Percentiles rank a stretch among this genome's conserved stretches.
phyloP scores from a whole-genome alignment of 2,113 vertebrate genomes.

The Vulpes vulpes region DNA sequence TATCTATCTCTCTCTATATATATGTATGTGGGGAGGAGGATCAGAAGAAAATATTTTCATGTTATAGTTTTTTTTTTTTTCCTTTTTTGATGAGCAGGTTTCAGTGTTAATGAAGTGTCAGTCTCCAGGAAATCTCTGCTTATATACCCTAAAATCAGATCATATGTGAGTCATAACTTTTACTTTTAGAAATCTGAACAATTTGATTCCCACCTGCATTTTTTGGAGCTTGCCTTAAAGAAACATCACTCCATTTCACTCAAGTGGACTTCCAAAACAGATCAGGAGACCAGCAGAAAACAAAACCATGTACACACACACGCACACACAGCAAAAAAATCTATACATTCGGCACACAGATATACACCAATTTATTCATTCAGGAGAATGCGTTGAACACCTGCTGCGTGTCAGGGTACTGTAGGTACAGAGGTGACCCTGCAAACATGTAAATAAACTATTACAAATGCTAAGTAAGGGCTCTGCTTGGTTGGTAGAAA shows the following conservation, averaged over 20 bases:
- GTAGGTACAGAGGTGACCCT: not conserved
- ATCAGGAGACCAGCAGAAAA: not conserved
- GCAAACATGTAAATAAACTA: not conserved
- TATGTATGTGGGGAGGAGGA: not conserved
- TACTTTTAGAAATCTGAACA: not conserved
- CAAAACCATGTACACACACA: not conserved
- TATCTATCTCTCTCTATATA: no score
- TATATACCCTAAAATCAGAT: not conserved
- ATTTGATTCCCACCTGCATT: not conserved
- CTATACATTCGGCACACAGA: no score
- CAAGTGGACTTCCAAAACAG: not conserved
- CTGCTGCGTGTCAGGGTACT: not conserved
- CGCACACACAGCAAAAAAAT: not conserved
- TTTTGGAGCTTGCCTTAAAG: not conserved
- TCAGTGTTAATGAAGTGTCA: not conserved
- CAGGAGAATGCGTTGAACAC: no score
- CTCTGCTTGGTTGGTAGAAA: not conserved
- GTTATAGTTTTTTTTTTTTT: not conserved
- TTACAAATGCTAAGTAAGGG: fast-evolving
- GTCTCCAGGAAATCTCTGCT: not conserved
- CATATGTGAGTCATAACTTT: not conserved
- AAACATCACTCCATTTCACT: not conserved
- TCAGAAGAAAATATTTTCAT: not conserved
- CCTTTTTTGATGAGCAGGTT: not conserved
- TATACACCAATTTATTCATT: not conserved